Base-by-base conservation (phyloP, 1,140 invertebrate species). In the Ptiloglossa arizonensis region DNA sequence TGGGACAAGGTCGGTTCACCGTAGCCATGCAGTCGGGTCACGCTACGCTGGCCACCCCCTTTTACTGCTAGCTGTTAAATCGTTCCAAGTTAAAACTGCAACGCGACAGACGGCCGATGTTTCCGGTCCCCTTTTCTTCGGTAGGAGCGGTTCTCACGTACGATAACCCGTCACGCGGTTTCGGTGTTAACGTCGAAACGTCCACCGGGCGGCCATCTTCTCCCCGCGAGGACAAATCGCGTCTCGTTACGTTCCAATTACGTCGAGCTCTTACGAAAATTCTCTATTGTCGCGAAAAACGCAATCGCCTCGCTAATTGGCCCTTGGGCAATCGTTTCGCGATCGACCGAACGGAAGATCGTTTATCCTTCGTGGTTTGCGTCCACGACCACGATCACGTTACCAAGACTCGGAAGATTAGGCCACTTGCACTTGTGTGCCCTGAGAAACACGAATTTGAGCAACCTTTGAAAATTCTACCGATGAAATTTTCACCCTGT, bases 1-100 rank as follows among this genome's bases (percentile, higher is more conserved):
- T 86, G 83, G 84, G 84, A 86, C 84, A 85, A 86, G 84, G 84
- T 86, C 84, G 83, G 80, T 86, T 82, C 70, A 60, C 72, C 71
- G 75, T 85, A 75, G 71, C 67, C 76, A 41, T 11, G 80, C 72
- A 76, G 83, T 59, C 80, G 67, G 59, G 83, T 85, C 80, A 86
- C 84, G 83, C 72, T 82, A 85, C 75, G 77, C 67, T 80, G 84
- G 52, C 52, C 83, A 86, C 83, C 84, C 41, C 84, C 80, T 85
- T 79, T 85, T 85, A 78, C 73, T 69, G 69, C 74, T 85, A 74
- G 83, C 79, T 85, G 83, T 86, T 86, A 86, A 86, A 85, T 85
- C 79, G 71, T 69, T 82, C 24, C 69, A 50, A 85, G 79, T 74
- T 75, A 78, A 85, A 83, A 81, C 73, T 70, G 29, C 72, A 54